A percentile compares a stretch with the other conserved stretches of the same genome.
Evolutionary conservation across 2,113 vertebrate genomes (phyloP).

Genomic region (Brienomyrus longianalis): DNA sequence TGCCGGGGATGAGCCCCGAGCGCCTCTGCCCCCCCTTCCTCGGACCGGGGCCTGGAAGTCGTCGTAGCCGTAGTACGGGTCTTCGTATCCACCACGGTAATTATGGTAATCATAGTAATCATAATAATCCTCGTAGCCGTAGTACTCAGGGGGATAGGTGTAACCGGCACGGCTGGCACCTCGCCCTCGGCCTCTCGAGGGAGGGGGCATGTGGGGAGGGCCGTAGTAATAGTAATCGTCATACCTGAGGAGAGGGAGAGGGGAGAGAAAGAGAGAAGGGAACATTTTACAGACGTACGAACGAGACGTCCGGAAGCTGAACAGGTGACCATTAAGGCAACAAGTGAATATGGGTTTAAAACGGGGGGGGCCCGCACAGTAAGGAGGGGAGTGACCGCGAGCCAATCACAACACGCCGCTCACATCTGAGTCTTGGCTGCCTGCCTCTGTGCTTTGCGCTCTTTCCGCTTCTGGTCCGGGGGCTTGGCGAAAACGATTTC

Average conservation of each 20-base stretch:
- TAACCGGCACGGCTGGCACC: slow-evolving; percentile 86
- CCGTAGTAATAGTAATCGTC: slow-evolving; percentile 98
- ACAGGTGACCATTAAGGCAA: background rate
- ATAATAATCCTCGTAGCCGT: slow-evolving; percentile 95
- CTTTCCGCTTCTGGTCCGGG: slow-evolving; percentile 96
- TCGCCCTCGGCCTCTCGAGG: slow-evolving; percentile 80
- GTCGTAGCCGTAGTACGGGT: slow-evolving; percentile 97
- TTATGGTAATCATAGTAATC: slow-evolving; percentile 98
- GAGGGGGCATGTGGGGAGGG: slow-evolving; percentile 86
- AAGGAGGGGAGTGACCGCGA: too few species aligned
- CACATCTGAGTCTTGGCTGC: slow-evolving; percentile 92
- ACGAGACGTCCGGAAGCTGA: background rate
- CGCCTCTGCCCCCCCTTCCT: slow-evolving; percentile 81
- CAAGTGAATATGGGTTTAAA: background rate
- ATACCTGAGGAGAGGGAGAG: slow-evolving; percentile 66
- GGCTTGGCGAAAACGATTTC: slow-evolving; percentile 98
- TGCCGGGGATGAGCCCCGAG: slow-evolving; percentile 78
- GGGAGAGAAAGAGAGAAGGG: background rate
- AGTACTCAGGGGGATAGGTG: slow-evolving; percentile 90
- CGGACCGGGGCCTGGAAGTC: slow-evolving; percentile 89
- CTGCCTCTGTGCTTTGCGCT: slow-evolving; percentile 95
- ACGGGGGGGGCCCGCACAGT: too few species aligned
- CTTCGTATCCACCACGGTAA: slow-evolving; percentile 95
- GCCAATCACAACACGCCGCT: background rate
- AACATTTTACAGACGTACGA: background rate